Evolutionary conservation across 2,113 vertebrate genomes (phyloP), one percentile per base, ranked within the genome.

Genomic region (Kryptolebias marmoratus): DNA sequence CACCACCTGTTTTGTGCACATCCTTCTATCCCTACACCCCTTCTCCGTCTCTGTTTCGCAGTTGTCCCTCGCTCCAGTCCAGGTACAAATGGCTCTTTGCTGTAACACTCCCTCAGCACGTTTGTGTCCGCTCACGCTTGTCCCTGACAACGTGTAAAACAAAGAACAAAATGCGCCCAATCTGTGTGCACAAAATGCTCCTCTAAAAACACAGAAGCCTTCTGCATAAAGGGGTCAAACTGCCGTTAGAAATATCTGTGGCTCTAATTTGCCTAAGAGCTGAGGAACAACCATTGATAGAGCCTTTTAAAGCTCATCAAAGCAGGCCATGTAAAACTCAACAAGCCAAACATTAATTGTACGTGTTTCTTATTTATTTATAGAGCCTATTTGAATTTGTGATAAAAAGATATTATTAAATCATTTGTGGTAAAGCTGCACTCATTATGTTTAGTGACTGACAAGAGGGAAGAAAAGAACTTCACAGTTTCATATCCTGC

Each of bases 31-130:
- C 63, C 44, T 69, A 68, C 80, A 48, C 11, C 48, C 54, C 71
- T 52, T 55, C 42, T 49, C 32, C 53, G 61, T 71, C 56, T 72
- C 70, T 45, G n/a, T 45, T 64, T 74, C 61, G 73, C n/a, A 31
- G 71, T 47, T 55, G 58, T 77, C 83, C 74, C 64, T 30, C 36
- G 81, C 77, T 85, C 79, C 83, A 55, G 80, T 71, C 86, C 93
- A 95, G 95, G 94, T 95, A 96, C 95, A 97, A 96, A 97, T 96
- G 94, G 95, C 91, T 92, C 93, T 96, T 95, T 97, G 95, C 94
- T 96, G 95, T 96, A 95, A 93, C 94, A 94, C 92, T 93, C 94
- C 77, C 69, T 93, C 90, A 92, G 91, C 95, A 94, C 83, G 87
- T 93, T 93, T 93, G 90, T 91, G 91, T 94, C 93, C 85, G 93